Conservation (phyloP, 2,113 vertebrate genomes). For the Oreotrochilus melanogaster region DNA sequence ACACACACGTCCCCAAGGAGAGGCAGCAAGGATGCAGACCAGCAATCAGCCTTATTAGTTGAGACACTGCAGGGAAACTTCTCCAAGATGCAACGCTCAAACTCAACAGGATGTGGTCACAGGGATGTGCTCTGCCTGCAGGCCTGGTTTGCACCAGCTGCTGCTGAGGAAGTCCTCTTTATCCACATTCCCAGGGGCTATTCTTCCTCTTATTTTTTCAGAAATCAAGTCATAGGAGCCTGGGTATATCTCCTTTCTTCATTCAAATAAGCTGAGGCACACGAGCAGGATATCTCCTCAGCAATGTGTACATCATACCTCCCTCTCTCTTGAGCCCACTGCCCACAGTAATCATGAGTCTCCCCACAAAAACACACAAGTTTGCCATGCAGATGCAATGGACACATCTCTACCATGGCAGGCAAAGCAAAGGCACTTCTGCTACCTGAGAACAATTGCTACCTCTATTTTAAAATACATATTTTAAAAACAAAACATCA, state of each 20-base stretch:
- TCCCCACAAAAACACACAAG: not conserved
- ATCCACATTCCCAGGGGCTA: not conserved
- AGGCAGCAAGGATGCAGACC: not conserved
- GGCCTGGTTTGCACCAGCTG: not conserved
- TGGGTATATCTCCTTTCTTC: not conserved
- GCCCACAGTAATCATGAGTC: not conserved
- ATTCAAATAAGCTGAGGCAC: not conserved
- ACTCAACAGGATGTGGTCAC: not conserved
- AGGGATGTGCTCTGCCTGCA: not conserved
- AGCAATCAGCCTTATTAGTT: not conserved
- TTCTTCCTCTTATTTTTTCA: not conserved
- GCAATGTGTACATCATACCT: not conserved
- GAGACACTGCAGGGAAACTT: not conserved
- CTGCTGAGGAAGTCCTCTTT: not conserved
- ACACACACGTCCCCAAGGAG: not conserved
- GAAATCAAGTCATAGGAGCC: not conserved
- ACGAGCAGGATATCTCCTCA: not conserved
- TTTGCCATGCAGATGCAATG: not conserved
- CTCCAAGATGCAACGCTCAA: not conserved
- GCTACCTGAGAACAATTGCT: not conserved
- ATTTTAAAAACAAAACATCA: not conserved
- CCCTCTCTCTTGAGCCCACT: accelerated
- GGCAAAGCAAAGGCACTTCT: not conserved
- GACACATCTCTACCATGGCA: accelerated
- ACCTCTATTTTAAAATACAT: not conserved